A percentile compares a stretch with the other conserved stretches of the same genome.
These are phyloP conservation scores for Euspilapteryx auroguttella DNA, from an alignment of 2,888 invertebrate species.

Conservation along the genomic window DNA sequence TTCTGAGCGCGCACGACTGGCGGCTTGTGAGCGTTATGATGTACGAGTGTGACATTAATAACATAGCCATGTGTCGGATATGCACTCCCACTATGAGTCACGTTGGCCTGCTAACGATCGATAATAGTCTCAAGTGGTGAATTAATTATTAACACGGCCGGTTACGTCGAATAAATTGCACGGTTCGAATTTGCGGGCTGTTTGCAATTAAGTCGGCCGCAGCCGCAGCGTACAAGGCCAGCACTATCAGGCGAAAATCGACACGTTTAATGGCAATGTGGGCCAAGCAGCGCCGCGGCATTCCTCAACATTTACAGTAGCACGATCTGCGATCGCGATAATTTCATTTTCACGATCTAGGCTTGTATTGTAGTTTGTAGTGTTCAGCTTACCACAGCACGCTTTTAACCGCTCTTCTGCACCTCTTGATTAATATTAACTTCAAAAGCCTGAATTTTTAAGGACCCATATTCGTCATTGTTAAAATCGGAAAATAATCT, in stretches of 20 bases:
- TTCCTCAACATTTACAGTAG: constrained; percentile 42
- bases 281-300: constrained; percentile 27
- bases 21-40: too few relatives aligned
- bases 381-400: too few relatives aligned
- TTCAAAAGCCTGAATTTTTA: too few relatives aligned
- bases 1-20: background rate
- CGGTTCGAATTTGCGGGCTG: constrained; percentile 27
- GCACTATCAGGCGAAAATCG: constrained; percentile 45
- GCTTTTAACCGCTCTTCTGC: too few relatives aligned
- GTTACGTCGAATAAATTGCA: constrained; percentile 38
- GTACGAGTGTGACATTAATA: constrained; percentile 1
- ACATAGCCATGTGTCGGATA: constrained; percentile 16
- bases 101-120: too few relatives aligned
- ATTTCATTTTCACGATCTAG: constrained; percentile 53
- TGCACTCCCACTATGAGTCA: constrained; percentile 17
- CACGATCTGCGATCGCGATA: constrained; percentile 42
- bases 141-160: constrained; percentile 34
- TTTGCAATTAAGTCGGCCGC: constrained; percentile 43
- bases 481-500: too few relatives aligned
- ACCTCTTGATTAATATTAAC: too few relatives aligned
- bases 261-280: constrained; percentile 42
- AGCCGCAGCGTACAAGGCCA: constrained; percentile 46
- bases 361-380: too few relatives aligned
- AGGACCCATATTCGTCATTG: too few relatives aligned
- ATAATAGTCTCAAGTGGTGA: too few relatives aligned